Evolutionary conservation across 2,888 invertebrate species (phyloP).

Genomic region (Mythimna lalbum): DNA sequence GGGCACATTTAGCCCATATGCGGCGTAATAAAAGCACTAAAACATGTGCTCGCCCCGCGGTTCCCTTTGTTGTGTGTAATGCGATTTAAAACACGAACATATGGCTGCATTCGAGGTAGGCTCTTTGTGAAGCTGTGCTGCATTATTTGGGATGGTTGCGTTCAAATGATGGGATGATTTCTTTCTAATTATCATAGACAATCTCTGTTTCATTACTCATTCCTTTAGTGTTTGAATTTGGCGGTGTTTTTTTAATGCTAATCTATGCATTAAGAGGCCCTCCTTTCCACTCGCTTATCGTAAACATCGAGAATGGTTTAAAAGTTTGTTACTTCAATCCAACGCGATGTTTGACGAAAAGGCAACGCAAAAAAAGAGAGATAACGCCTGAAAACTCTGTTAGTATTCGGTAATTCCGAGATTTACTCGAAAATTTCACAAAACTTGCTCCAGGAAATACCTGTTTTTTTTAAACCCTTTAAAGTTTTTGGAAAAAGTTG

Average conservation of each 20-base stretch:
- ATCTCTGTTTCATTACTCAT: constrained; percentile 3
- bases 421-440: no score
- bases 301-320: no score
- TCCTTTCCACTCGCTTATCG: no score
- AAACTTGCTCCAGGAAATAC: no score
- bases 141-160: constrained; percentile 27
- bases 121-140: constrained; percentile 41
- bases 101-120: constrained; percentile 24
- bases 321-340: no score
- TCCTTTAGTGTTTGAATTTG: not conserved
- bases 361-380: no score
- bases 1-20: constrained; percentile 61
- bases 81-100: constrained; percentile 62
- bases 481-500: no score
- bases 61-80: constrained; percentile 60
- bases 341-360: no score
- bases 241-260: not conserved
- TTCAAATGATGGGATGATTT: constrained; percentile 38
- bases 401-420: no score
- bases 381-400: no score
- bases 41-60: constrained; percentile 43
- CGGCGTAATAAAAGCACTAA: constrained; percentile 62
- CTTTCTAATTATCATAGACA: constrained; percentile 28
- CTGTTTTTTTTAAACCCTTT: no score
- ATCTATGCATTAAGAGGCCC: no score